These are phyloP conservation scores for Grantiella picta DNA, from an alignment of 2,113 vertebrate genomes.

Conservation along the genomic window DNA sequence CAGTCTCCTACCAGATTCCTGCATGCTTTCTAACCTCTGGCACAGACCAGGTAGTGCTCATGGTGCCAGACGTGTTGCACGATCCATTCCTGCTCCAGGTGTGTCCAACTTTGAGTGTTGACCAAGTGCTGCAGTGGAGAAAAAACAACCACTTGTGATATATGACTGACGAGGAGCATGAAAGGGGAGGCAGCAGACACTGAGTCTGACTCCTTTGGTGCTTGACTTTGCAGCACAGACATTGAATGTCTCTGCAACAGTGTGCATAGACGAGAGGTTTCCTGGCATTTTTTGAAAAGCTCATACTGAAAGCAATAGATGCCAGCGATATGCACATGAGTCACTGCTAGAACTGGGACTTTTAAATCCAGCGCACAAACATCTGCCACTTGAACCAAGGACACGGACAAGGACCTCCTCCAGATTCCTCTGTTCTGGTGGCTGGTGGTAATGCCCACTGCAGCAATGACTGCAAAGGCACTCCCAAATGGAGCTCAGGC, in stretches of 20 bases:
- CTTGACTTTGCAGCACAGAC: background rate
- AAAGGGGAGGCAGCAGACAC: background rate
- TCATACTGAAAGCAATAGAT: background rate
- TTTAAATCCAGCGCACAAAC: background rate
- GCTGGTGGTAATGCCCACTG: background rate
- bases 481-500: background rate
- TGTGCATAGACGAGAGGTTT: background rate
- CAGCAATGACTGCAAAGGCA: background rate
- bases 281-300: background rate
- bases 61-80: rapidly evolving
- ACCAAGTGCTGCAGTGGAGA: background rate
- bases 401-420: background rate
- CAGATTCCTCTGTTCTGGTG: background rate
- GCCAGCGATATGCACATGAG: rapidly evolving
- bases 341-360: background rate
- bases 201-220: background rate
- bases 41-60: background rate
- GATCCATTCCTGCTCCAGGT: background rate
- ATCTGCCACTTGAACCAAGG: background rate
- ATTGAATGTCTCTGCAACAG: background rate
- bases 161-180: background rate
- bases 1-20: background rate
- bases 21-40: background rate
- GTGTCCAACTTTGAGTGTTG: background rate
- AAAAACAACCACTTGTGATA: background rate